phyloP scores from a whole-genome alignment of 2,113 vertebrate species.

The Aegithalos caudatus region DNA sequence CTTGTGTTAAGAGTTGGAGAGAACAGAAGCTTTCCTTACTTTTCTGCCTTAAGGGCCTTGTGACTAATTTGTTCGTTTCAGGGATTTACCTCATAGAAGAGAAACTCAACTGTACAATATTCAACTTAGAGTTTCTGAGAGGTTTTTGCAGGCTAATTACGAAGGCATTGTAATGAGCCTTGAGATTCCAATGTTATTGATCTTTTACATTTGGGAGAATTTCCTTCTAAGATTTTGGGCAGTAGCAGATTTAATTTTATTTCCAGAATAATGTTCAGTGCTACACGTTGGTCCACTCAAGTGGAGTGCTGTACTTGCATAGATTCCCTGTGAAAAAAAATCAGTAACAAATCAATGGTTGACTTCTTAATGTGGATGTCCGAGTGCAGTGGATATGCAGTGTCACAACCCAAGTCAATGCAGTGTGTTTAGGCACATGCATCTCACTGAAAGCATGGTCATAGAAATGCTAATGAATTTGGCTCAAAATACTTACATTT shows the following conservation, averaged over 20 bases:
- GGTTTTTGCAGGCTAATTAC: conserved; percentile 46
- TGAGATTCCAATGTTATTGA: conserved; percentile 16
- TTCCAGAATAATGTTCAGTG: not conserved
- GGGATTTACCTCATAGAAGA: conserved; percentile 44
- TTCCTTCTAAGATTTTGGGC: not conserved
- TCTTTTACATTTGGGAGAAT: conserved; percentile 12
- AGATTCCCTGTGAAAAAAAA: not conserved
- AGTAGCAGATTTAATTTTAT: not conserved
- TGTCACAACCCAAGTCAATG: not conserved
- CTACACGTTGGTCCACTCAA: not conserved
- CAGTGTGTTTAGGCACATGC: not conserved
- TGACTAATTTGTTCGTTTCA: conserved; percentile 59
- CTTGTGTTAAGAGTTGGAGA: not conserved
- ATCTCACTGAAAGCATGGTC: not conserved
- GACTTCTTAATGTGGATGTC: not conserved
- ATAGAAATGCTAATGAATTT: not conserved
- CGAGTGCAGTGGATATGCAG: not conserved
- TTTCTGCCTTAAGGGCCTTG: conserved; percentile 41
- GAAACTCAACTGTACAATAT: conserved; percentile 34
- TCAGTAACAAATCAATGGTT: not conserved
- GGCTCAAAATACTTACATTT: not conserved
- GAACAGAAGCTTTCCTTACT: conserved; percentile 54
- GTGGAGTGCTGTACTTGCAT: not conserved
- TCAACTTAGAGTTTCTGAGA: conserved; percentile 16
- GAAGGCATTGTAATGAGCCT: conserved; percentile 33